Percentiles rank a stretch among this genome's conserved stretches.
phyloP scores from a whole-genome alignment of 2,888 invertebrate species.

The Caradrina kadenii region DNA sequence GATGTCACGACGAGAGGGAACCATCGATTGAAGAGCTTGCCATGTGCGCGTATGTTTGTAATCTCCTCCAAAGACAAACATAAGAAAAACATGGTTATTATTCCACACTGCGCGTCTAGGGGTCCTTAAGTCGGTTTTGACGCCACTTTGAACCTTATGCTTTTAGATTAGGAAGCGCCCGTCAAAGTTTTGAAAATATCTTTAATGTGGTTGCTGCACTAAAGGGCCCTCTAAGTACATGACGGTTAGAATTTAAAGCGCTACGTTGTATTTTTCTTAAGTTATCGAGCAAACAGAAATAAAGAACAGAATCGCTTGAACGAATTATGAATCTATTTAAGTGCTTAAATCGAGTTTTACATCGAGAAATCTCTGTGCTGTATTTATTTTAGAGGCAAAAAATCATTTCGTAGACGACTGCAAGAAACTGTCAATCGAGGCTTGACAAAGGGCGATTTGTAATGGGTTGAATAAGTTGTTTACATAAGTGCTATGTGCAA shows the following conservation, averaged over 20 bases:
- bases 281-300: constrained; percentile 61
- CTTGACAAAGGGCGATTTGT: constrained; percentile 75
- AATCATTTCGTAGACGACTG: constrained; percentile 60
- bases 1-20: constrained; percentile 79
- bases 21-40: constrained; percentile 81
- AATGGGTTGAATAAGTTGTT: constrained; percentile 79
- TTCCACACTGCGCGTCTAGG: constrained; percentile 64
- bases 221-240: constrained; percentile 70
- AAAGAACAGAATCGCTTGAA: constrained; percentile 55
- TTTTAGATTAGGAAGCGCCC: not conserved
- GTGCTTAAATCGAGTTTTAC: constrained; percentile 36
- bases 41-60: constrained; percentile 84
- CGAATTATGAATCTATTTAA: constrained; percentile 43
- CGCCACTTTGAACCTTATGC: constrained; percentile 60
- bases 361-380: constrained; percentile 46
- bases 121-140: constrained; percentile 37
- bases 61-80: constrained; percentile 87
- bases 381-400: constrained; percentile 72
- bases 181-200: constrained; percentile 20
- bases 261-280: constrained; percentile 68
- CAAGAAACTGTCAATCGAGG: constrained; percentile 72
- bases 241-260: constrained; percentile 74
- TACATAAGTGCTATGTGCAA: constrained; percentile 80
- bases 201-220: constrained; percentile 37
- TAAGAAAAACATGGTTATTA: constrained; percentile 86